Evolutionary conservation across 2,888 invertebrate species (phyloP).

Genomic region (Cartodere bifasciata): DNA sequence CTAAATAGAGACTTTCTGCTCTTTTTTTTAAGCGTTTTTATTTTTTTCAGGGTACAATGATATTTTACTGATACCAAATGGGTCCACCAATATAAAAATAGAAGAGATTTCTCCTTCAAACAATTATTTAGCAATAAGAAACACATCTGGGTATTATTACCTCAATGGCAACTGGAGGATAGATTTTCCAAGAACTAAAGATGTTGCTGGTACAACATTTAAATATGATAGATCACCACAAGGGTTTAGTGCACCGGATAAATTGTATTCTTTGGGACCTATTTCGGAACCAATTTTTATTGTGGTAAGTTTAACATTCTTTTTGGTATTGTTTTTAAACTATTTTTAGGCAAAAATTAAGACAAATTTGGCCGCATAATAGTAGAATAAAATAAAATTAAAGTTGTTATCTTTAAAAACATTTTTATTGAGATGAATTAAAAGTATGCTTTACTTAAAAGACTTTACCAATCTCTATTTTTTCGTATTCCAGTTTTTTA

Average conservation of each 20-base stretch:
- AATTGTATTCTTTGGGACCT: conserved; percentile 72
- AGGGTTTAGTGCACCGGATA: conserved; percentile 75
- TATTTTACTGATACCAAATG: conserved; percentile 77
- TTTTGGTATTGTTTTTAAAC: no score
- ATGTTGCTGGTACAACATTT: conserved; percentile 76
- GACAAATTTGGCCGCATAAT: no score
- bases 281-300: conserved; percentile 81
- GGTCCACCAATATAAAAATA: conserved; percentile 82
- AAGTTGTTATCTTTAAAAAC: no score
- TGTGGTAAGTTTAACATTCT: conserved; percentile 51
- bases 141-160: conserved; percentile 71
- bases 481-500: no score
- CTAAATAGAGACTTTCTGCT: no score
- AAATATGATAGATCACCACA: conserved; percentile 75
- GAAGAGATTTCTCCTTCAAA: conserved; percentile 68
- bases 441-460: no score
- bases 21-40: conserved; percentile 6
- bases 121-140: conserved; percentile 87
- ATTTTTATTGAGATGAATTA: no score
- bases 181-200: conserved; percentile 70
- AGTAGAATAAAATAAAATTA: no score
- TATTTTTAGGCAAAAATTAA: no score
- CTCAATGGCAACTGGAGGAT: conserved; percentile 93
- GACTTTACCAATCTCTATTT: no score
- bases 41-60: conserved; percentile 71